These are phyloP conservation scores for Vesta saturnalis DNA, from an alignment of 2,888 invertebrate genomes.

Conservation along the genomic window DNA sequence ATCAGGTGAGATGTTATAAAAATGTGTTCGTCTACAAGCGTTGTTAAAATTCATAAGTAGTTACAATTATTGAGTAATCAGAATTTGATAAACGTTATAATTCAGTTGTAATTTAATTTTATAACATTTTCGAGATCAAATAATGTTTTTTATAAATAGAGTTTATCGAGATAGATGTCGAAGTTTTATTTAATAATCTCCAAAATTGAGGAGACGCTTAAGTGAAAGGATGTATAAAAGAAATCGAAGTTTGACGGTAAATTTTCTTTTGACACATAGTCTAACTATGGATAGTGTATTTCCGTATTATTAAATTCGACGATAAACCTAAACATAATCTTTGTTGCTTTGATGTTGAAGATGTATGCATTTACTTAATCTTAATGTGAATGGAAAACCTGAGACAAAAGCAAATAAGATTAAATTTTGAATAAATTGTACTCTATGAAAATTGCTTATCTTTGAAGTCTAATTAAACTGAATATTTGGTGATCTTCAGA, in stretches of 20 bases:
- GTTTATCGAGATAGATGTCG: not conserved
- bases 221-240: not conserved
- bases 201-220: not conserved
- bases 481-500: not conserved
- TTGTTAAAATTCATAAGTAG: too few species aligned
- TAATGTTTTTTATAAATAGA: not conserved
- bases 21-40: too few species aligned
- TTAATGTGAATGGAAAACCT: not conserved
- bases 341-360: too few species aligned
- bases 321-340: not conserved
- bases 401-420: not conserved
- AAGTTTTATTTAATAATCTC: slow-evolving; percentile 1
- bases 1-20: too few species aligned
- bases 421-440: not conserved
- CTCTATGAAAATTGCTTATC: not conserved
- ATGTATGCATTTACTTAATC: too few species aligned
- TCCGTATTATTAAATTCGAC: not conserved
- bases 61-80: too few species aligned
- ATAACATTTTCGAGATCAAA: not conserved
- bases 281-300: not conserved
- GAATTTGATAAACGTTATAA: too few species aligned
- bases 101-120: too few species aligned
- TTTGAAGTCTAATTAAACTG: not conserved
- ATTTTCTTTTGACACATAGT: not conserved
- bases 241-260: not conserved